phyloP scores from a whole-genome alignment of 2,888 invertebrate species.

The Stenchaetothrips biformis region DNA sequence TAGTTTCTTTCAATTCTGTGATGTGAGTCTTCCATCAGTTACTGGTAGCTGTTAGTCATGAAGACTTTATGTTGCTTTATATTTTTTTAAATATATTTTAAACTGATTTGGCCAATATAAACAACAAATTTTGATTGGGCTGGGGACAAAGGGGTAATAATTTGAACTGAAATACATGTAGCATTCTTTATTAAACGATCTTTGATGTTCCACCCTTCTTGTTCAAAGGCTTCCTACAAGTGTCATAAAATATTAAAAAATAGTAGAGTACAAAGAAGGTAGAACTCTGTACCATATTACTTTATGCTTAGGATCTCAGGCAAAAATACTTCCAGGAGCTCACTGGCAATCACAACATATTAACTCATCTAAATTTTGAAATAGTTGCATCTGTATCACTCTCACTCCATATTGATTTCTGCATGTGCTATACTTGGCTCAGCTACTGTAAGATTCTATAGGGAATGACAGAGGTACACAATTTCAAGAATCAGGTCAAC shows the following conservation, averaged over 20 bases:
- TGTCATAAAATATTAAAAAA: slow-evolving; percentile 25
- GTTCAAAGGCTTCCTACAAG: slow-evolving; percentile 21
- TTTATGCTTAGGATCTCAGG: slow-evolving; percentile 16
- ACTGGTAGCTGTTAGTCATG: background rate
- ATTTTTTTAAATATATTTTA: too few species aligned
- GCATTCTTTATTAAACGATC: slow-evolving; percentile 24
- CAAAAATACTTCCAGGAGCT: slow-evolving; percentile 21
- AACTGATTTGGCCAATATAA: too few species aligned
- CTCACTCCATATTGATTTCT: background rate
- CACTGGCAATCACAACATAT: background rate
- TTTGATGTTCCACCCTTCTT: slow-evolving; percentile 10
- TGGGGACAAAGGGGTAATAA: too few species aligned
- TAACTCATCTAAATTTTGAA: slow-evolving; percentile 8
- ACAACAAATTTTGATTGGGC: too few species aligned
- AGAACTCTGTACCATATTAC: slow-evolving; percentile 23
- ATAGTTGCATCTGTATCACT: background rate
- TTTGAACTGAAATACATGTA: background rate
- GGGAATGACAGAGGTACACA: background rate
- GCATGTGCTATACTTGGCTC: background rate
- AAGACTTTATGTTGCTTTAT: background rate
- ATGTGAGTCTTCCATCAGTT: slow-evolving; percentile 44
- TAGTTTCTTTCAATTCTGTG: slow-evolving; percentile 49
- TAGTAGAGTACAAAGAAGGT: slow-evolving; percentile 19
- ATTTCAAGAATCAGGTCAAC: background rate
- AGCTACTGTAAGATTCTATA: background rate